phyloP scores from a whole-genome alignment of 2,113 vertebrate species.

The Gymnarchus niloticus region DNA sequence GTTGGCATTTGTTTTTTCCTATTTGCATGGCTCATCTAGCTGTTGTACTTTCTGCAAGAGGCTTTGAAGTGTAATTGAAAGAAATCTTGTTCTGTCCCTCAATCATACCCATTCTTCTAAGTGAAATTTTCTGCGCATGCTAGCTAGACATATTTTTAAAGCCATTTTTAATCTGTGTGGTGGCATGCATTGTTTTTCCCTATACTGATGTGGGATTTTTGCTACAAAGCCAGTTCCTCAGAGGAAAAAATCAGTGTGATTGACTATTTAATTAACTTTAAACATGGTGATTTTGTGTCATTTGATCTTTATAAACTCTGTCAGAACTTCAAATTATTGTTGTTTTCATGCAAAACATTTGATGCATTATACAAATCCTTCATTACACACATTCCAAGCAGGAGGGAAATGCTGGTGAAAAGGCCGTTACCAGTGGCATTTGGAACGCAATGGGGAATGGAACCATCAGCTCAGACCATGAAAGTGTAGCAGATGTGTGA shows the following conservation, averaged over 20 bases:
- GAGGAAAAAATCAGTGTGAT: neutral
- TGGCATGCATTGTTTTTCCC: neutral
- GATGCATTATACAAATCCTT: neutral
- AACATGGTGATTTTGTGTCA: neutral
- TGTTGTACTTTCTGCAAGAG: neutral
- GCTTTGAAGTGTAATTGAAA: neutral
- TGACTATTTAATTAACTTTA: neutral
- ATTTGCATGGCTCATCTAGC: neutral
- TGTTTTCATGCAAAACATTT: neutral
- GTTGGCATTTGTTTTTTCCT: neutral
- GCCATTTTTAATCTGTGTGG: neutral
- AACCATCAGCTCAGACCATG: neutral
- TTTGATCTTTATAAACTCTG: neutral
- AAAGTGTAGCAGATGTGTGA: constrained; percentile 1
- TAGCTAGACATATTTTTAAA: neutral
- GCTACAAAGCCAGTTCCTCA: neutral
- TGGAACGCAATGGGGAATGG: neutral
- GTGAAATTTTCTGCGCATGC: neutral
- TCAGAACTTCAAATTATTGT: neutral
- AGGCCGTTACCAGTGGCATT: neutral
- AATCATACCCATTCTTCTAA: constrained; percentile 3
- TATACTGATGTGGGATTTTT: neutral
- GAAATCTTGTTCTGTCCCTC: neutral
- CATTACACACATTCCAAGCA: neutral
- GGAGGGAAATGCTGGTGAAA: neutral